Base-by-base conservation (phyloP, 2,113 vertebrate species). In the Harpagus bidentatus region DNA sequence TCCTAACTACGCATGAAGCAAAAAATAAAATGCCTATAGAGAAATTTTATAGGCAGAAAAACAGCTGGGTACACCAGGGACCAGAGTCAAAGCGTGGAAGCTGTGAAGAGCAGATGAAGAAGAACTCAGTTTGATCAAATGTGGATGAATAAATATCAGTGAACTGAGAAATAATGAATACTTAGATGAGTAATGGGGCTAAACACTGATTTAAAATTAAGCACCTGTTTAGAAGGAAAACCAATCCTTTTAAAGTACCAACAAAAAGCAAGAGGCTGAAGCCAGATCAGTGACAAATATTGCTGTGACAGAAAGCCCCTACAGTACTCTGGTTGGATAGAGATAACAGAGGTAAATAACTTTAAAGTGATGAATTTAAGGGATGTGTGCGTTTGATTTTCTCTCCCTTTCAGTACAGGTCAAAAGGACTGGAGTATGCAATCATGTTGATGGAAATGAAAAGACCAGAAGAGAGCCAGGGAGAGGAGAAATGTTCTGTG, bases 81-180 rank as follows among this genome's bases (percentile, higher is more conserved):
- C 45, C 53, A 67, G 36, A 95, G 89, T 90, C 80, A 94, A 93
- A 93, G 92, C 1, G 1, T 90, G 79, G 92, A 96, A 95, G 32
- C 63, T 94, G 81, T 89, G 96, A 96, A 94, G 42, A 95, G 67
- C 74, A 88, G 59, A 89, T 70, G 52, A 91, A 82, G 72, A 91
- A 89, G 40, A 82, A 77, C 66, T 85, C 48, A 66, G 62, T 84
- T 87, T 87, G 53, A 85, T 94, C 90, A 83, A 94, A 91, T 63
- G 47, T 58, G 40, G 66, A 61, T 89, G 90, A 92, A 69, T 88
- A 92, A 81, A 90, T 74, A 56, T 43, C 79, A 95, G 47, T 22
- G 82, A 96, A 78, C 83, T 79, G 86, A 78, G 83, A 96, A 87
- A 93, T 86, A 93, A 96, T 86, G 58, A 82, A 69, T 93, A 80